A percentile compares a stretch with the other conserved stretches of the same genome.
Conservation (phyloP, 2,797 vertebrate genomes). For the Schizopygopsis malacanthus region DNA sequence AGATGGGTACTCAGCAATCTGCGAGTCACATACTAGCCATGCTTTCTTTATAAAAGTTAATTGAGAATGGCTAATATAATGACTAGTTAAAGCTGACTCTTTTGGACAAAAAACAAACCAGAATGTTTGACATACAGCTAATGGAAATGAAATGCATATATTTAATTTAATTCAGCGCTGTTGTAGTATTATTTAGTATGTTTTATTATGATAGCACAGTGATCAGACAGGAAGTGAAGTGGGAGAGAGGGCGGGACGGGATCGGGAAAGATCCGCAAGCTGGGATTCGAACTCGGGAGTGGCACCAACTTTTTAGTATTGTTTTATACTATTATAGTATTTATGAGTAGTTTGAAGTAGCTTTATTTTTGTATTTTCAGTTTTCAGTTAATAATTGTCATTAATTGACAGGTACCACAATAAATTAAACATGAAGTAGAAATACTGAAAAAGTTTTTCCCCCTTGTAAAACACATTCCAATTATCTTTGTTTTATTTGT, state of each 20-base stretch:
- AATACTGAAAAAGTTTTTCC: background rate
- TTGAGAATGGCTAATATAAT: slow-evolving; percentile 6
- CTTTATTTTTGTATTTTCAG: background rate
- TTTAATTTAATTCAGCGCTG: background rate
- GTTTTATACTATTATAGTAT: background rate
- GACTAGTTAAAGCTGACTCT: background rate
- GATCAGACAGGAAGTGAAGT: background rate
- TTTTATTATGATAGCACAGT: background rate
- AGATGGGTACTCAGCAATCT: slow-evolving; percentile 31
- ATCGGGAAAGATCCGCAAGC: too few species aligned
- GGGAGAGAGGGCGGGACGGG: background rate
- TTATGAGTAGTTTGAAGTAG: background rate
- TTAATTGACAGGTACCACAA: too few species aligned
- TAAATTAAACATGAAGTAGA: too few species aligned
- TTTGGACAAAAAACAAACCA: background rate
- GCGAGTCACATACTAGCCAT: slow-evolving; percentile 39
- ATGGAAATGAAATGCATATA: background rate
- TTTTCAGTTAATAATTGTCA: too few species aligned
- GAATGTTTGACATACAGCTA: background rate
- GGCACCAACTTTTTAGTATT: background rate
- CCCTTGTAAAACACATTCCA: background rate
- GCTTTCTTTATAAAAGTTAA: background rate
- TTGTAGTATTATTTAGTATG: background rate
- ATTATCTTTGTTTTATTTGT: background rate
- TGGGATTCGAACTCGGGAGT: too few species aligned